Conservation (phyloP, 1,140 invertebrate species). For the Saccostrea cuccullata region DNA sequence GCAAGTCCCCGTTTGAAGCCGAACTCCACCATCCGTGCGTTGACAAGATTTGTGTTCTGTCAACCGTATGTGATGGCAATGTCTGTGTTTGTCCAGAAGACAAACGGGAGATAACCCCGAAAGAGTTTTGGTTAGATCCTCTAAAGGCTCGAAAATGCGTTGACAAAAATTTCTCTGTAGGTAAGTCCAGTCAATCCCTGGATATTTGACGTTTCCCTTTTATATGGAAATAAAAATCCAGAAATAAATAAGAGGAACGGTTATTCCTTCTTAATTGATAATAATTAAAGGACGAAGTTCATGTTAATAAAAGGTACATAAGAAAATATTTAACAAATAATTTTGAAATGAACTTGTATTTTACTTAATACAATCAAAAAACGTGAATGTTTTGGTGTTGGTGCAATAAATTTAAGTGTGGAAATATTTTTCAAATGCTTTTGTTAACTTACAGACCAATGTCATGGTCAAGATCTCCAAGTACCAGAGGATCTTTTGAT, state of each 20-base stretch:
- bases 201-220: too few species aligned
- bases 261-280: too few species aligned
- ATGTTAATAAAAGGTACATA: too few species aligned
- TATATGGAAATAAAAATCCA: not conserved
- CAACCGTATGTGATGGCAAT: constrained; percentile 22
- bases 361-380: too few species aligned
- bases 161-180: not conserved
- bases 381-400: too few species aligned
- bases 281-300: too few species aligned
- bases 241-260: too few species aligned
- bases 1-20: constrained; percentile 40
- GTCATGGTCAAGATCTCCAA: not conserved
- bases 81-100: constrained; percentile 40
- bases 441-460: not conserved
- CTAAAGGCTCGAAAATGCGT: not conserved
- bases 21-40: constrained; percentile 42
- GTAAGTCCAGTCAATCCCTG: not conserved
- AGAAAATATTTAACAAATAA: too few species aligned
- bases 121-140: constrained; percentile 52
- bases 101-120: constrained; percentile 40
- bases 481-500: not conserved
- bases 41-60: constrained; percentile 40
- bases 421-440: not conserved
- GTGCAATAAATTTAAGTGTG: too few species aligned
- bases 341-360: not conserved